Base-by-base conservation (phyloP, 2,888 invertebrate genomes). In the Tenthredo notha region DNA sequence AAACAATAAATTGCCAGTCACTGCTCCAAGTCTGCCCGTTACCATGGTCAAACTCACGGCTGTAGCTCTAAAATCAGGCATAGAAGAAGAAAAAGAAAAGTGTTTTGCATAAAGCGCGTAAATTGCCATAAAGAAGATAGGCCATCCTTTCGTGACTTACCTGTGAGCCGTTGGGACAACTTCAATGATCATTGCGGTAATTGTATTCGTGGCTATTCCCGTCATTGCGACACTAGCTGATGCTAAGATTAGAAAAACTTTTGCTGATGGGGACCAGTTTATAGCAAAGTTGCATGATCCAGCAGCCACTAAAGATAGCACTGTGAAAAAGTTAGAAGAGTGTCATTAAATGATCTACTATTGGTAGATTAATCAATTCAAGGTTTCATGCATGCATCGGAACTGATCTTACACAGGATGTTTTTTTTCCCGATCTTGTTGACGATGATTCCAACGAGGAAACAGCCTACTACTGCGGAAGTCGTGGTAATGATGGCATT, bases 401-500 rank as follows among this genome's bases (percentile, higher is more conserved):
- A 54, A 33, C 18, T n/a, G n/a, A 37, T 75, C 92, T 91, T 87
- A 93, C 92, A 58, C 84, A 92, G 77, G 77, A 91, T 61, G 21
- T 88, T 77, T 50, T 83, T 83, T 50, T 83, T 67, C 12, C 83
- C 83, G 18, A 83, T 33, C 47, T 70, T 83, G 50, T 83, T 90
- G 10, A 87, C 86, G 40, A 91, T 29, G 33, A 89, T 86, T 61
- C 87, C 86, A 40, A 87, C 87, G 18, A 93, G 85, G 86, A 93
- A 92, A 0, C 90, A 90, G 80, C 91, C 90, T 9, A 87, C n/a
- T 7, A 92, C 91, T 0, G 92, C 90, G 0, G 92, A 91, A 0
- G 89, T 78, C 0, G 92, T 92, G 80, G 93, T 93, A n/a, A 91
- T 89, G 33, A 92, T 91, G 3, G 93, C 92, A 86, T 93, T 93